These are phyloP conservation scores for Rallus crepitans DNA, from an alignment of 2,797 vertebrate species.

Conservation along the genomic window DNA sequence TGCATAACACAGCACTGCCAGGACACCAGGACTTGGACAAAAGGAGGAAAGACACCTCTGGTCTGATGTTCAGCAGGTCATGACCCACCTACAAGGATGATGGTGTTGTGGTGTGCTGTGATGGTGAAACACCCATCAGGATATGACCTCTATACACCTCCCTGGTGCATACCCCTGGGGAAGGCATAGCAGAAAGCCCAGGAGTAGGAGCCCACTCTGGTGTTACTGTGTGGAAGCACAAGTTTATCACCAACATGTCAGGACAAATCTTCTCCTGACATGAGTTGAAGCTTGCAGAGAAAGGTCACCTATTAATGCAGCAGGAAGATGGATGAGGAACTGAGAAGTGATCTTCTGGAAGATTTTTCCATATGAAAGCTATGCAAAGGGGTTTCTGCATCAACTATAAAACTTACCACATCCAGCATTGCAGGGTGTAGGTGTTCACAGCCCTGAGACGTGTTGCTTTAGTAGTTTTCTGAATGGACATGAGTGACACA, in stretches of 20 bases:
- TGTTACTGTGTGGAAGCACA: fast-evolving
- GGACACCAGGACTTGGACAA: not conserved
- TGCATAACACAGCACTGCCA: not conserved
- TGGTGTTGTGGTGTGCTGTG: not conserved
- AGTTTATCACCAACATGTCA: not conserved
- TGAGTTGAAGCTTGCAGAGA: not conserved
- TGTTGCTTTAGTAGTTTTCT: constrained; percentile 43
- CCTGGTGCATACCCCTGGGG: too few species aligned
- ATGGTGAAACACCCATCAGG: not conserved
- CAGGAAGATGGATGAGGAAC: not conserved
- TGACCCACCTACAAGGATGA: not conserved
- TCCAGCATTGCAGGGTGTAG: not conserved
- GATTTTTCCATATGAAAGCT: not conserved
- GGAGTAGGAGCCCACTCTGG: not conserved
- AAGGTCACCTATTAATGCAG: not conserved
- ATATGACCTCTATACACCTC: not conserved
- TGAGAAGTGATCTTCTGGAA: not conserved
- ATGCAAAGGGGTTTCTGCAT: not conserved
- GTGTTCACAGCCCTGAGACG: constrained; percentile 35
- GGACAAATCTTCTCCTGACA: not conserved
- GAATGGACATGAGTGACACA: constrained; percentile 25
- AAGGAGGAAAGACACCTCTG: not conserved
- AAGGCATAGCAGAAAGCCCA: not conserved
- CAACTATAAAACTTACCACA: not conserved
- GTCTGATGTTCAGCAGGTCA: not conserved